Evolutionary conservation across 2,797 vertebrate genomes (phyloP).

Genomic region (Otolemur crassicaudatus): DNA sequence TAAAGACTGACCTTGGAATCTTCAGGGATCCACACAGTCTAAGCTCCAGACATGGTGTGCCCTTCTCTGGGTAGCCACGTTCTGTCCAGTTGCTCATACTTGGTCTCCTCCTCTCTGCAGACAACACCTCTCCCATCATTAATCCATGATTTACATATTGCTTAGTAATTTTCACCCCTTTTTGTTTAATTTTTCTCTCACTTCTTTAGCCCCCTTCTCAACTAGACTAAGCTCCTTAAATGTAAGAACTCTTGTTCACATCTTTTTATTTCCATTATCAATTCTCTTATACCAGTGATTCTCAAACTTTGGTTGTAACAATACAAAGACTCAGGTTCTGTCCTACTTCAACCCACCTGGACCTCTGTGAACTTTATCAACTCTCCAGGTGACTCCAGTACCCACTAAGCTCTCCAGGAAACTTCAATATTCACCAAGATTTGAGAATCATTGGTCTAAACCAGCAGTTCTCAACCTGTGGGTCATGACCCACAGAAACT

Average conservation of each 20-base stretch:
- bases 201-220: neutral
- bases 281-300: neutral
- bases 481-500: too few relatives aligned
- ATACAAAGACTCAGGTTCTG: neutral
- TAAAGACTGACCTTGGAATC: neutral
- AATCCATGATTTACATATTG: neutral
- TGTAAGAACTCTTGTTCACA: neutral
- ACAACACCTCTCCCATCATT: neutral
- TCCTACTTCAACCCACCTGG: neutral
- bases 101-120: neutral
- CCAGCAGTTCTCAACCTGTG: too few relatives aligned
- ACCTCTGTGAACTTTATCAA: neutral
- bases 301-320: neutral
- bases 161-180: neutral
- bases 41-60: neutral
- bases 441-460: neutral
- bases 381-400: neutral
- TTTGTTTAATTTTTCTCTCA: neutral
- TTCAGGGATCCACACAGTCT: neutral
- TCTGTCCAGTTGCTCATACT: neutral
- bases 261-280: neutral
- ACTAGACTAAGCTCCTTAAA: neutral
- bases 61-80: neutral
- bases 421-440: too few relatives aligned
- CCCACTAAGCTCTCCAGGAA: neutral